These are phyloP conservation scores for Hydrolagus colliei DNA, from an alignment of 2,797 vertebrate genomes.

Conservation along the genomic window DNA sequence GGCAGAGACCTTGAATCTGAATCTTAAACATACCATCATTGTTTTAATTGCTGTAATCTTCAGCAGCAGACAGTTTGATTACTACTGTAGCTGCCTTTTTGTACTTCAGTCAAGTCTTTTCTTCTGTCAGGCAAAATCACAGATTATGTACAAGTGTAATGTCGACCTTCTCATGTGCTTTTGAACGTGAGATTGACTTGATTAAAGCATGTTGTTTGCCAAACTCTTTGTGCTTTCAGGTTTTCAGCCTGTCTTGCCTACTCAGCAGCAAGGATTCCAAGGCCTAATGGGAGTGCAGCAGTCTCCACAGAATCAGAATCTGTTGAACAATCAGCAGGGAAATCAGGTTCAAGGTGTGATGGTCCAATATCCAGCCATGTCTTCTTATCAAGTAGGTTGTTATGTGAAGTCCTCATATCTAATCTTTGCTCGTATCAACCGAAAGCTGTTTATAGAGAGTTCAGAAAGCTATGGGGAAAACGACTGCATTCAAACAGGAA, in stretches of 20 bases:
- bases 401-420: background rate
- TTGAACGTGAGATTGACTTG: background rate
- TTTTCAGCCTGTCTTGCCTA: conserved; percentile 66
- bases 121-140: background rate
- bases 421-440: background rate
- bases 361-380: conserved; percentile 74
- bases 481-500: background rate
- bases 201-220: background rate
- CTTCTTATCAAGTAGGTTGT: conserved; percentile 68
- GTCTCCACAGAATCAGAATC: conserved; percentile 63
- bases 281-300: conserved; percentile 69
- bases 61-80: background rate
- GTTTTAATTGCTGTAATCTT: conserved; percentile 13
- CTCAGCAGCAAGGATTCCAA: conserved; percentile 67
- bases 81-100: background rate
- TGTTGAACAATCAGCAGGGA: conserved; percentile 63
- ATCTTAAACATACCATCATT: background rate
- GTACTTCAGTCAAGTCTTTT: background rate
- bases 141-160: background rate
- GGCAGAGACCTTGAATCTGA: background rate
- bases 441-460: background rate
- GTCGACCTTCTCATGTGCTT: background rate
- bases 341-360: conserved; percentile 70
- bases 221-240: conserved; percentile 53
- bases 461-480: background rate